Evolutionary conservation across 1,140 invertebrate genomes (phyloP).

Genomic region (Vollenhovia emeryi): DNA sequence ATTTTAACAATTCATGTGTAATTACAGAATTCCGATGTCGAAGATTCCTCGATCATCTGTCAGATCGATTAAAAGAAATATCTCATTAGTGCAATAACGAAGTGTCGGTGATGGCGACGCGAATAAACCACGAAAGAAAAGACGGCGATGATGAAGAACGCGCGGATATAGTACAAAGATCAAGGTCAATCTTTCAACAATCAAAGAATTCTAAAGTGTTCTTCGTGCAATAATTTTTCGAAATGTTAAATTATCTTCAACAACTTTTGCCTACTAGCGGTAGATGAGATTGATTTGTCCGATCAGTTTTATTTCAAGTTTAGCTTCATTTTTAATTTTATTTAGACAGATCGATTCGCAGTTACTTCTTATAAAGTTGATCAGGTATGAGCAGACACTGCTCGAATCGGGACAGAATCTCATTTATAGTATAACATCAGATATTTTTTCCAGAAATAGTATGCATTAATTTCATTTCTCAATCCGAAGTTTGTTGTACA

Average conservation of each 20-base stretch:
- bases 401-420: not conserved
- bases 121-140: conserved; percentile 31
- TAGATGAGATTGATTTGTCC: not conserved
- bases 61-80: conserved; percentile 63
- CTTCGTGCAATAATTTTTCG: not conserved
- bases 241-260: not conserved
- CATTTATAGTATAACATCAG: not conserved
- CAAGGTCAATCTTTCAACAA: not conserved
- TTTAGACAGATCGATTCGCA: not conserved
- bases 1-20: not conserved
- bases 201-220: not conserved
- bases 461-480: too few relatives aligned
- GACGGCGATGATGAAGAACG: not conserved
- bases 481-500: not conserved
- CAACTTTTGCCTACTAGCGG: too few relatives aligned
- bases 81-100: conserved; percentile 48
- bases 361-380: not conserved
- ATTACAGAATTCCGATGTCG: not conserved
- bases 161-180: not conserved
- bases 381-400: not conserved
- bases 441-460: not conserved
- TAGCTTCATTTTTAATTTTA: not conserved
- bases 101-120: conserved; percentile 47
- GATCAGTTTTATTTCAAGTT: not conserved
- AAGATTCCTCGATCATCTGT: not conserved